Evolutionary conservation across 1,140 invertebrate genomes (phyloP).

Genomic region (Drosophila ficusphila): DNA sequence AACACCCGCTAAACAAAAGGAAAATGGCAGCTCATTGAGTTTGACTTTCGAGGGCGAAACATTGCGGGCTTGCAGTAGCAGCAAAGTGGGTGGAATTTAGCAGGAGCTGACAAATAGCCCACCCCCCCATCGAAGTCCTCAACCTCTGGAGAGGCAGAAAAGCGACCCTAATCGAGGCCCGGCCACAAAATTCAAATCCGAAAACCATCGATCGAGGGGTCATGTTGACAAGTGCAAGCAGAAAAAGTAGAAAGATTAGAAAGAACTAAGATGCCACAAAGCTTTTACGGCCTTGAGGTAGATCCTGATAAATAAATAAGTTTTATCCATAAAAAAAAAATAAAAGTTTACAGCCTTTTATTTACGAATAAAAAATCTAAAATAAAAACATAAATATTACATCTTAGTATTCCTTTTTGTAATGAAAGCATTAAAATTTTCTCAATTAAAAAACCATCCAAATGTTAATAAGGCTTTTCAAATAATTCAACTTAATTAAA

Average conservation of each 20-base stretch:
- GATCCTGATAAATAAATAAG: background rate
- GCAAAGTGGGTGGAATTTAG: slow-evolving; percentile 3
- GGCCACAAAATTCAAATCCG: slow-evolving; percentile 47
- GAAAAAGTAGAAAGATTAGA: slow-evolving; percentile 6
- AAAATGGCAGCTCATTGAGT: slow-evolving; percentile 70
- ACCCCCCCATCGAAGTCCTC: background rate
- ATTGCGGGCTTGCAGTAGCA: background rate
- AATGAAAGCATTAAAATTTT: too few relatives aligned
- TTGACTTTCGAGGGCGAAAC: slow-evolving; percentile 40
- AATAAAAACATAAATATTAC: too few relatives aligned
- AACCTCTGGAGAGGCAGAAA: slow-evolving; percentile 3
- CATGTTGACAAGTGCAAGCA: slow-evolving; percentile 42
- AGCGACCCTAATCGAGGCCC: slow-evolving; percentile 34
- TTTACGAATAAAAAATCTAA: too few relatives aligned
- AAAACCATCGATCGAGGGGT: slow-evolving; percentile 45
- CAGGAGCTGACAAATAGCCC: slow-evolving; percentile 15
- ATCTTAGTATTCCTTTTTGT: too few relatives aligned
- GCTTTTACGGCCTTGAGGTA: background rate
- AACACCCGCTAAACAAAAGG: slow-evolving; percentile 68
- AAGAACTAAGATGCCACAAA: background rate
- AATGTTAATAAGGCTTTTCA: too few relatives aligned
- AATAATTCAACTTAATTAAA: too few relatives aligned
- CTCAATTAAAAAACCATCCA: too few relatives aligned
- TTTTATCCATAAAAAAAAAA: background rate
- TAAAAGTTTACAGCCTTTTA: too few relatives aligned